Evolutionary conservation across 53 echinoderm and acorn worm species (phyloP).

Genomic region (Paracentrotus lividus): DNA sequence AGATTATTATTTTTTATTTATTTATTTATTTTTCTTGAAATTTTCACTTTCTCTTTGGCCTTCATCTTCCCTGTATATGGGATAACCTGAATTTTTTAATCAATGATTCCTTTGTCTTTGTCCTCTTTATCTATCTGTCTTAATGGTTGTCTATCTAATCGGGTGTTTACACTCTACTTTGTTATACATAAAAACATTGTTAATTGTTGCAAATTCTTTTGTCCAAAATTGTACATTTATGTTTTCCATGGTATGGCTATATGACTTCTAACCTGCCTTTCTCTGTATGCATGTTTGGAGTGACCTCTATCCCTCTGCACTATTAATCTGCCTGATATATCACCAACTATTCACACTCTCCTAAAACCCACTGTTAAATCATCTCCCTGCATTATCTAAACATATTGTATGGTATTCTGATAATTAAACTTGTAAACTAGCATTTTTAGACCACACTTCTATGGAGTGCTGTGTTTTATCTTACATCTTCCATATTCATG

Average conservation of each 20-base stretch:
- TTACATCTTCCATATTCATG: no score
- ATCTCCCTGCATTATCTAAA: no score
- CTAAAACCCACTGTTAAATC: neutral
- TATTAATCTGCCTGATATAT: neutral
- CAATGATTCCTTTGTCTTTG: neutral
- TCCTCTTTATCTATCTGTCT: neutral
- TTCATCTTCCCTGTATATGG: neutral
- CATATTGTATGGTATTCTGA: no score
- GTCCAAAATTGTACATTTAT: neutral
- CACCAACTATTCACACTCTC: neutral
- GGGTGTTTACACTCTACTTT: neutral
- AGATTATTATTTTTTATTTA: neutral
- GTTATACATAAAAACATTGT: neutral
- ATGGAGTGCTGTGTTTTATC: no score
- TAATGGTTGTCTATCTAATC: neutral
- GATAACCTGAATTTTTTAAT: neutral
- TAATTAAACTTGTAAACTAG: no score
- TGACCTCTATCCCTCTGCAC: constrained; percentile 14
- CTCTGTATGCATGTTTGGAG: constrained; percentile 49
- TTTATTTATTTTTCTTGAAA: neutral
- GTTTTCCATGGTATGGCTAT: neutral
- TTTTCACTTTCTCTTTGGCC: neutral
- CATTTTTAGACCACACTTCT: no score
- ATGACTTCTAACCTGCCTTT: neutral
- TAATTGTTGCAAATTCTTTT: neutral